Percentiles rank a stretch among this genome's conserved stretches.
Evolutionary conservation across 2,113 vertebrate species (phyloP).

Genomic region (Oncorhynchus keta): DNA sequence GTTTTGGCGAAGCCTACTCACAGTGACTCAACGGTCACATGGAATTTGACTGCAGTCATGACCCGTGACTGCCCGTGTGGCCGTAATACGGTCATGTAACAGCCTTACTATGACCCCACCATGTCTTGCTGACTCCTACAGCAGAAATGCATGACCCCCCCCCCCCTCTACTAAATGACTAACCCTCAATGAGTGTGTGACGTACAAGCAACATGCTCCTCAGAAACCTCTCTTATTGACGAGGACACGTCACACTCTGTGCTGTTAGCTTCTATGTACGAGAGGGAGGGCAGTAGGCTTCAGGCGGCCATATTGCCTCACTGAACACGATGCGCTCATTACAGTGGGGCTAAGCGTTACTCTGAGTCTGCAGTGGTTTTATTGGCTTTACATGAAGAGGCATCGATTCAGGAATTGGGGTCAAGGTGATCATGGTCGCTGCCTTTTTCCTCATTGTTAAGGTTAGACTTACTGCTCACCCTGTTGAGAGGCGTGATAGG

Average conservation of each 20-base stretch:
- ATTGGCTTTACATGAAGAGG: slow-evolving; percentile 28
- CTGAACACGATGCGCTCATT: slow-evolving; percentile 6
- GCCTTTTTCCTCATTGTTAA: slow-evolving; percentile 26
- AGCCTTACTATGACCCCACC: slow-evolving; percentile 22
- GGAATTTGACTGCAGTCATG: too few relatives aligned
- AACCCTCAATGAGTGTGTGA: too few relatives aligned
- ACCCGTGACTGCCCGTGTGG: too few relatives aligned
- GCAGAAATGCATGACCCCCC: neutral
- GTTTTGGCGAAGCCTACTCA: too few relatives aligned
- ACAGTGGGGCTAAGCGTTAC: neutral
- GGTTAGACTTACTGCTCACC: slow-evolving; percentile 26
- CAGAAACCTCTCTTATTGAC: neutral
- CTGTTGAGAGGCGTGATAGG: slow-evolving; percentile 47
- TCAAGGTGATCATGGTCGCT: slow-evolving; percentile 30
- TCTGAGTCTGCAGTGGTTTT: slow-evolving; percentile 7
- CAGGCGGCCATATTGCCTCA: slow-evolving; percentile 10
- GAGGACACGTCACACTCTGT: too few relatives aligned
- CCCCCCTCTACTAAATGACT: neutral
- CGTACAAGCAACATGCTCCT: neutral
- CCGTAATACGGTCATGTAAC: too few relatives aligned
- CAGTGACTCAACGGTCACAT: too few relatives aligned
- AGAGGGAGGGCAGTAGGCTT: neutral
- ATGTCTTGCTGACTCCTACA: slow-evolving; percentile 25
- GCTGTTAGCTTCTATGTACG: neutral
- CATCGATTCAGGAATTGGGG: slow-evolving; percentile 11